Evolutionary conservation across 2,797 vertebrate species (phyloP).

Genomic region (Crocidura indochinensis): DNA sequence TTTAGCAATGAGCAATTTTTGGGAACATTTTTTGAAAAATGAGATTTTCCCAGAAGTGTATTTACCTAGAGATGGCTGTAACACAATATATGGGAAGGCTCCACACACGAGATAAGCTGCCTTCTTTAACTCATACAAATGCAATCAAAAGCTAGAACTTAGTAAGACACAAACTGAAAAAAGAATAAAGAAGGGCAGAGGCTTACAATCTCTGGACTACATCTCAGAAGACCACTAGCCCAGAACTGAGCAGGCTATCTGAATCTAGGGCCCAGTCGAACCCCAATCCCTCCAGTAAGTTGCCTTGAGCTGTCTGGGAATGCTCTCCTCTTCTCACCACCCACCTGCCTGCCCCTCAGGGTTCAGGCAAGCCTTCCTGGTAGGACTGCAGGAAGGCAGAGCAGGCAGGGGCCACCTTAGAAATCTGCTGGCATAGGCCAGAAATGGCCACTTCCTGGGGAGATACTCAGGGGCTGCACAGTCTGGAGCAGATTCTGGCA

Average conservation of each 20-base stretch:
- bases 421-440: not conserved
- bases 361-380: not conserved
- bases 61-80: not conserved
- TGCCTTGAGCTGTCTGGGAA: not conserved
- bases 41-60: too few relatives aligned
- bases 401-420: not conserved
- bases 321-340: not conserved
- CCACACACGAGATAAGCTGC: not conserved
- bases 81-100: not conserved
- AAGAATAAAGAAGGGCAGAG: not conserved
- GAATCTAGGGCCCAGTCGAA: not conserved
- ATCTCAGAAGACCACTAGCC: not conserved
- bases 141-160: not conserved
- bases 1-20: too few relatives aligned
- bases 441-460: too few relatives aligned
- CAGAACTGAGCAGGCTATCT: not conserved
- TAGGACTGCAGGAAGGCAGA: not conserved
- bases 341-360: not conserved
- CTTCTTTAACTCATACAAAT: conserved; percentile 9
- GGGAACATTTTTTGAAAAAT: too few relatives aligned
- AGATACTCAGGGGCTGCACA: too few relatives aligned
- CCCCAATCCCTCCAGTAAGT: too few relatives aligned
- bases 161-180: conserved; percentile 29
- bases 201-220: not conserved
- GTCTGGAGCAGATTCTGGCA: too few relatives aligned